Evolutionary conservation across 2,888 invertebrate species (phyloP).

Genomic region (Nemotelus nigrinus): DNA sequence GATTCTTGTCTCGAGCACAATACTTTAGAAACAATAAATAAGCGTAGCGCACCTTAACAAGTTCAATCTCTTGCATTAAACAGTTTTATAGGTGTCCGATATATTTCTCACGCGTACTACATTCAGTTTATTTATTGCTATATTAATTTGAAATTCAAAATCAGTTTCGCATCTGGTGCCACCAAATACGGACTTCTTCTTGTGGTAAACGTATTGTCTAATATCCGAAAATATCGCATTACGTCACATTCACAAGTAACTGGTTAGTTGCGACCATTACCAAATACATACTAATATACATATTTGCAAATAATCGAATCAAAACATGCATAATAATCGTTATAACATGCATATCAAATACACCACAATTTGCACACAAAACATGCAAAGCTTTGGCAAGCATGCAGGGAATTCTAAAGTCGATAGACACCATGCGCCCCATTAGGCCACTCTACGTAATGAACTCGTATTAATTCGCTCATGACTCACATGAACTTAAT

Average conservation of each 20-base stretch:
- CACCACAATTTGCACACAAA: slow-evolving; percentile 26
- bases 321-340: slow-evolving; percentile 41
- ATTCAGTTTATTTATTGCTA: too few species aligned
- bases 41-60: too few species aligned
- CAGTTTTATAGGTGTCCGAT: too few species aligned
- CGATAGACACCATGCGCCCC: slow-evolving; percentile 28
- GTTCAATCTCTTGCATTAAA: too few species aligned
- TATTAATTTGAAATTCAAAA: too few species aligned
- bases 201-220: slow-evolving; percentile 18
- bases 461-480: slow-evolving; percentile 15
- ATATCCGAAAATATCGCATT: slow-evolving; percentile 36
- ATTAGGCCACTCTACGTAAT: slow-evolving; percentile 21
- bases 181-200: slow-evolving; percentile 28
- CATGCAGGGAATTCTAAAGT: slow-evolving; percentile 39
- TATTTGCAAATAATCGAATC: slow-evolving; percentile 1
- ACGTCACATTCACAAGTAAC: slow-evolving; percentile 34
- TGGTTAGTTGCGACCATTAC: slow-evolving; percentile 12
- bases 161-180: slow-evolving; percentile 24
- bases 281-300: slow-evolving; percentile 13
- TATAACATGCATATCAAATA: slow-evolving; percentile 32
- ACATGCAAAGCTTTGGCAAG: slow-evolving; percentile 29
- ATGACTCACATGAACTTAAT: slow-evolving; percentile 35
- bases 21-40: too few species aligned
- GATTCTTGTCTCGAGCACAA: too few species aligned
- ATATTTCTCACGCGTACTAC: too few species aligned